Evolutionary conservation across 1,140 invertebrate species (phyloP).

Genomic region (Drosophila sp.): DNA sequence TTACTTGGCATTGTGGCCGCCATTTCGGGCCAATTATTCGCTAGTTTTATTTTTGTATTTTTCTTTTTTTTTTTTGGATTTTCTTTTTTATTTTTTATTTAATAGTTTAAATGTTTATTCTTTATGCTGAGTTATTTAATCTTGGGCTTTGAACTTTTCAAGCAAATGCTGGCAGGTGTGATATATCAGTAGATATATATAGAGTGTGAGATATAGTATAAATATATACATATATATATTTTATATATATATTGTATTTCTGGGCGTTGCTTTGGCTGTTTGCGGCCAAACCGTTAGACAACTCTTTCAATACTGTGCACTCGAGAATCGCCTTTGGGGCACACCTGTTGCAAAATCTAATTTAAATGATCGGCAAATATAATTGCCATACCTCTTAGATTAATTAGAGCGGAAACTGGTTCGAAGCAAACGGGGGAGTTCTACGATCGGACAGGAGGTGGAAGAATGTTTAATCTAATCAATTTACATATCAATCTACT

Average conservation of each 20-base stretch:
- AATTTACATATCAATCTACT: slow-evolving; percentile 54
- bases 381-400: slow-evolving; percentile 58
- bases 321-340: slow-evolving; percentile 28
- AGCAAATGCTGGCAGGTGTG: slow-evolving; percentile 39
- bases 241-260: slow-evolving; percentile 4
- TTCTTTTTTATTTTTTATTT: not conserved
- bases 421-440: slow-evolving; percentile 18
- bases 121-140: slow-evolving; percentile 42
- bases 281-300: slow-evolving; percentile 69
- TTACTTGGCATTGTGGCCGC: slow-evolving; percentile 60
- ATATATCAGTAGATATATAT: slow-evolving; percentile 32
- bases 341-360: slow-evolving; percentile 77
- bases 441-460: not conserved
- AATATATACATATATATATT: slow-evolving; percentile 1
- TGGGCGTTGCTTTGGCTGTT: slow-evolving; percentile 30
- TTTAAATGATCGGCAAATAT: slow-evolving; percentile 70
- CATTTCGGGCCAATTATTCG: slow-evolving; percentile 75
- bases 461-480: not conserved
- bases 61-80: not conserved
- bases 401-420: slow-evolving; percentile 74
- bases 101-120: slow-evolving; percentile 7
- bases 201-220: not conserved
- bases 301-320: slow-evolving; percentile 33
- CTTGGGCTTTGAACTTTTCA: slow-evolving; percentile 71
- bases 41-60: slow-evolving; percentile 16